Percentiles rank a stretch among this genome's conserved stretches.
These are phyloP conservation scores for Dasyprocta punctata DNA, from an alignment of 2,113 vertebrate species.

Conservation along the genomic window DNA sequence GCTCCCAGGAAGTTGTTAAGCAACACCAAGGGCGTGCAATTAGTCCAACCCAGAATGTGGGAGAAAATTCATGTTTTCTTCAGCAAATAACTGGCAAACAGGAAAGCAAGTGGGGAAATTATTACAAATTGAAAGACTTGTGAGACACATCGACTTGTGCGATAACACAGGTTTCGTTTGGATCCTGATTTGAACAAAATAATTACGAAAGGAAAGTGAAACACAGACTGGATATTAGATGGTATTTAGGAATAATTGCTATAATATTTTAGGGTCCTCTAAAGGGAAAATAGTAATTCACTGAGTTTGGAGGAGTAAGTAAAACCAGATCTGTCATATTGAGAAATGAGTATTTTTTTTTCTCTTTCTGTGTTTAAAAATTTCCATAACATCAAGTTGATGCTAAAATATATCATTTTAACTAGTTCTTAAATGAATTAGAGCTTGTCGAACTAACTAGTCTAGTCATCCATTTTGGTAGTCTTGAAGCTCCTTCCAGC, in stretches of 20 bases:
- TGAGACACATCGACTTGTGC: not conserved
- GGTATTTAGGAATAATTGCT: not conserved
- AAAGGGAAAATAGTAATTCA: not conserved
- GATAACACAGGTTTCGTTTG: not conserved
- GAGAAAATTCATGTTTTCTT: not conserved
- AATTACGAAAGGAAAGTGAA: conserved; percentile 5
- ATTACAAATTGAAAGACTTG: not conserved
- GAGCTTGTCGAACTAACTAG: not conserved
- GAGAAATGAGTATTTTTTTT: not conserved
- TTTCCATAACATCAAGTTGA: not conserved
- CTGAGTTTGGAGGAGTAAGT: not conserved
- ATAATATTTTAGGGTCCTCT: not conserved
- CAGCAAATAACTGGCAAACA: not conserved
- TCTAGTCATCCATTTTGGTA: not conserved
- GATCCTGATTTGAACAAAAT: not conserved
- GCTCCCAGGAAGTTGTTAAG: not conserved
- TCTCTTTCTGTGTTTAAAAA: not conserved
- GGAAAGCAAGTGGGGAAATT: not conserved
- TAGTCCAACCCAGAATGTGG: not conserved
- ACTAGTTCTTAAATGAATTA: not conserved
- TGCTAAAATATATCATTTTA: not conserved
- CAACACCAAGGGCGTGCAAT: not conserved
- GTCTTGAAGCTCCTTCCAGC: not conserved
- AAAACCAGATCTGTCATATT: not conserved
- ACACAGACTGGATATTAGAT: not conserved